Evolutionary conservation across 2,797 vertebrate species (phyloP), one percentile per base, ranked within the genome.

Genomic region (Takifugu ocellatus): DNA sequence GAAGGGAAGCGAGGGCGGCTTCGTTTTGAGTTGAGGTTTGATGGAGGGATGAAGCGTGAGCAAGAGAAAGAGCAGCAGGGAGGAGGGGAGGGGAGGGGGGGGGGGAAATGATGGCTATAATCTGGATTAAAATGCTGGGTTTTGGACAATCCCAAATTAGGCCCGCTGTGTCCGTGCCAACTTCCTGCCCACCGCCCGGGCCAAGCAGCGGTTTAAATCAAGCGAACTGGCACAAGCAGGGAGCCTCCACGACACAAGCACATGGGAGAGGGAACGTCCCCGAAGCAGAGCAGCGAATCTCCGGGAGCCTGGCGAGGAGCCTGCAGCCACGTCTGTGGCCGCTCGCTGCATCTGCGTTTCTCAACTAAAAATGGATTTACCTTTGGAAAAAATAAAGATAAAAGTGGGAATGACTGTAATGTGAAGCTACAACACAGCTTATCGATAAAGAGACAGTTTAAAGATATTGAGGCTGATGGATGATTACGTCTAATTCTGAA

Each of bases 101-200:
- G 74, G 56, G 63, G 69, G 72, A 70, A 78, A 78, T 73, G 73
- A 87, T 79, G 83, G 68, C 55, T 12, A 3, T 89, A 91, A 91
- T 91, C 88, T 78, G 74, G 85, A 90, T 89, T 89, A 88, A 88
- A 87, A 75, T 50, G 50, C 60, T 68, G 74, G 77, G 72, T 85
- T 88, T 87, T 85, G 78, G 84, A 88, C 85, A 84, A 86, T 89
- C 84, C 86, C 54, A 56, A 83, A 78, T 78, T 81, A 74, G 79
- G 67, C 51, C 70, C 1, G 26, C n/a, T 5, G 15, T 39, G 1
- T 59, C 53, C 21, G 15, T 75, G 84, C 79, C 84, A 84, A 57
- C 58, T 63, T 59, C 63, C 75, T 78, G 69, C 78, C 81, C 84
- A 70, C 51, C 29, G 56, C 54, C 33, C 25, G 54, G 68, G 82